Evolutionary conservation across 2,888 invertebrate genomes (phyloP).

Genomic region (Cecidostiba fungosa): DNA sequence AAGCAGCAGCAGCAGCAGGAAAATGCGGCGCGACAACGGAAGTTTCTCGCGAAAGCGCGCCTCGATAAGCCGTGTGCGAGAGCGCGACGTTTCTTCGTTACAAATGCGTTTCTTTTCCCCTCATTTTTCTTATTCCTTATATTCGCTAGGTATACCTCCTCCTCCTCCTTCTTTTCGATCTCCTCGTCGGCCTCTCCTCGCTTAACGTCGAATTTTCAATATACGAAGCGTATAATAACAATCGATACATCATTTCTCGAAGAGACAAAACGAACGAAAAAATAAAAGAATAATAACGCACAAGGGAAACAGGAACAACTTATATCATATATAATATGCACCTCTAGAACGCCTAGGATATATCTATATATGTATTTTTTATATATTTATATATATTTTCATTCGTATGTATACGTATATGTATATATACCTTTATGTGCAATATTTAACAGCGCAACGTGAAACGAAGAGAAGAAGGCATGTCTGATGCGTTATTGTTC

Average conservation of each 20-base stretch:
- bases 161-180: background rate
- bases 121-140: slow-evolving; percentile 49
- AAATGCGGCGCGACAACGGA: slow-evolving; percentile 29
- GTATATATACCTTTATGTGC: slow-evolving; percentile 50
- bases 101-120: slow-evolving; percentile 57
- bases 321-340: background rate
- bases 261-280: slow-evolving; percentile 1
- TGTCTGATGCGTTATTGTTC: background rate
- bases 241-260: slow-evolving; percentile 57
- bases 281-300: background rate
- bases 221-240: slow-evolving; percentile 53
- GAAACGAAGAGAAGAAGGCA: slow-evolving; percentile 48
- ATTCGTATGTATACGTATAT: slow-evolving; percentile 32
- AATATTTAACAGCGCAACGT: slow-evolving; percentile 59
- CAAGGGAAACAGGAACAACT: slow-evolving; percentile 34
- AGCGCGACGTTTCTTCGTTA: slow-evolving; percentile 55
- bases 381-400: slow-evolving; percentile 39
- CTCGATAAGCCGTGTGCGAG: slow-evolving; percentile 41
- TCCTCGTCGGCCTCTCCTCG: slow-evolving; percentile 19
- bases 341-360: slow-evolving; percentile 26
- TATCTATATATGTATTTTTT: background rate
- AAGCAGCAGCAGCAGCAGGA: slow-evolving; percentile 20
- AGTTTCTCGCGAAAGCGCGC: slow-evolving; percentile 23
- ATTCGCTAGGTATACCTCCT: slow-evolving; percentile 15
- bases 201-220: slow-evolving; percentile 51